phyloP scores from a whole-genome alignment of 2,113 vertebrate species.

The Mesembrinibis cayennensis region DNA sequence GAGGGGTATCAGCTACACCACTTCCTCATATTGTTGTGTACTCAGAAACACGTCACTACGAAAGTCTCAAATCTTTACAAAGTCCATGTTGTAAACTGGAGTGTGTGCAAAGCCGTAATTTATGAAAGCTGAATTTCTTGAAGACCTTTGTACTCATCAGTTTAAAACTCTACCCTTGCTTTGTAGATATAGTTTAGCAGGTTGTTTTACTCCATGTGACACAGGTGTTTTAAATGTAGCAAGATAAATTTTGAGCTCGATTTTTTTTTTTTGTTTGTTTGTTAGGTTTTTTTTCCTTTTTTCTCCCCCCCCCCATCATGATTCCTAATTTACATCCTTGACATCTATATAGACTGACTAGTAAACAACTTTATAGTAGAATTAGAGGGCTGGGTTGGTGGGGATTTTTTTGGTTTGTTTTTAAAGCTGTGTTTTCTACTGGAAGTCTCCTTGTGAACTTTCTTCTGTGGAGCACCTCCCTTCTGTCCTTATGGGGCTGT shows the following conservation, averaged over 20 bases:
- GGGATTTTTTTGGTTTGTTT: neutral
- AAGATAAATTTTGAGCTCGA: neutral
- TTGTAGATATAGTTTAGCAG: neutral
- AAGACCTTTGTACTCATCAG: constrained; percentile 30
- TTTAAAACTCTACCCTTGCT: neutral
- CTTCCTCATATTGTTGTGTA: constrained; percentile 48
- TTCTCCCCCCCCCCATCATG: rapidly evolving
- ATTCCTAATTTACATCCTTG: neutral
- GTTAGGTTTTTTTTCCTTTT: neutral
- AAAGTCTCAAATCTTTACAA: constrained; percentile 21
- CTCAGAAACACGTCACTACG: neutral
- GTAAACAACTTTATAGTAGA: neutral
- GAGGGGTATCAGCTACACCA: neutral
- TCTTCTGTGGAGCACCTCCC: neutral
- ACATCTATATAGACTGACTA: neutral
- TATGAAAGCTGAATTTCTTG: neutral
- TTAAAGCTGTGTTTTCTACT: neutral
- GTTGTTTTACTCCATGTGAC: neutral
- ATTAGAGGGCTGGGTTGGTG: neutral
- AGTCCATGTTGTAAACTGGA: constrained; percentile 35
- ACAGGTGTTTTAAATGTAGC: neutral
- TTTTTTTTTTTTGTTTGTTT: neutral
- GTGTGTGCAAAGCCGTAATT: neutral
- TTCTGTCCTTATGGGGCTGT: neutral
- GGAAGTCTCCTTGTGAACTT: neutral